Evolutionary conservation across 1,140 invertebrate genomes (phyloP), one percentile per base, ranked within the genome.

Genomic region (Reticulitermes speratus): DNA sequence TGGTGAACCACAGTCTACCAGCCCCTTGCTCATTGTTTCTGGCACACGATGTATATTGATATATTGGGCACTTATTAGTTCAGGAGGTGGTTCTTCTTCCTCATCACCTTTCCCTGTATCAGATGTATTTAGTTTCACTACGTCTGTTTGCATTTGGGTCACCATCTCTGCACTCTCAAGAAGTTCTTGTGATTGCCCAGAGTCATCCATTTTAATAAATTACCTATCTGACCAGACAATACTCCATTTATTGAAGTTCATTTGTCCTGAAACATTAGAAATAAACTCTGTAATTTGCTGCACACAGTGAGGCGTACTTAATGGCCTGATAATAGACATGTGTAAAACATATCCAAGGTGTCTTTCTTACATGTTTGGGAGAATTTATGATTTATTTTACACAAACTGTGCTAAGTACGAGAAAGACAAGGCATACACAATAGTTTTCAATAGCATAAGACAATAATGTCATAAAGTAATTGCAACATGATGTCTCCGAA

Each of bases 31-130:
- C 82, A 86, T 32, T 65, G 86, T 44, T 38, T 87, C 87, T 65
- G 87, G 44, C 38, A 87, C 87, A 38, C 84, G 44, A 84, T 87
- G 84, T 59, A 87, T 87, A 45, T 86, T 87, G 21, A 87, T 87
- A 69, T 85, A 87, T 59, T 87, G 87, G 14, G 87, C 45, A 83
- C 44, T 83, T 59, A 87, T 87, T 52, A 87, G 32, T 23, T 87
- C 87, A 25, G 84, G 52, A 7, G 87, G 83, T 23, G 87, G 45
- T 30, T 87, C 87, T 23, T 30, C 75, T 12, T 85, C 86, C 45
- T 30, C 81, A 85, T 83, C 83, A 19, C 48, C 82, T 75, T 85
- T 83, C 16, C 55, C 32, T 38, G 45, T 52, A 82, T 23, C 55
- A 45, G 59, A 21, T 32, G 83, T 11, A 38, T 52, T 81, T 45